A percentile compares a stretch with the other conserved stretches of the same genome.
Conservation (phyloP, 2,888 invertebrate species). For the Diaprepes abbreviatus region DNA sequence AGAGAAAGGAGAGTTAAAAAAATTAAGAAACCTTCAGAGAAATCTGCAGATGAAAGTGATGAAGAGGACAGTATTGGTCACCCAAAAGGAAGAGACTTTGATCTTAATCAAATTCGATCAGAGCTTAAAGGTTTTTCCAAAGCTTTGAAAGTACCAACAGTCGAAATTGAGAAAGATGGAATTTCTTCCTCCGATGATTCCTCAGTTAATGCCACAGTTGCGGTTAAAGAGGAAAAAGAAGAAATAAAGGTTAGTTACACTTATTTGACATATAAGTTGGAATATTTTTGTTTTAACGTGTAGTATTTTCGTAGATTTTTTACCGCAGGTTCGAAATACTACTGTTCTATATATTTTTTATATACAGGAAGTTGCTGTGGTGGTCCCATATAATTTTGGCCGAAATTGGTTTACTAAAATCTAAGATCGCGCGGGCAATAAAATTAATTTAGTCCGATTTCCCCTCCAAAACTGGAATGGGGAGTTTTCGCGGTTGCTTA, state of each 20-base stretch:
- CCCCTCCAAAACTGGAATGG: no score
- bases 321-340: no score
- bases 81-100: slow-evolving; percentile 81
- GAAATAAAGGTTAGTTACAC: slow-evolving; percentile 49
- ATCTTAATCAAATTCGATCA: slow-evolving; percentile 86
- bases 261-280: no score
- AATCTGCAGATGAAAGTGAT: slow-evolving; percentile 68
- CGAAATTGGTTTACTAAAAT: no score
- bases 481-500: no score
- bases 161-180: slow-evolving; percentile 59
- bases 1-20: slow-evolving; percentile 61
- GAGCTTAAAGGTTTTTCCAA: slow-evolving; percentile 86
- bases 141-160: slow-evolving; percentile 64
- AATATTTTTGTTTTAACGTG: no score
- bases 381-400: no score
- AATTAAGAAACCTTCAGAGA: slow-evolving; percentile 66
- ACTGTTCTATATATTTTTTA: no score
- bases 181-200: slow-evolving; percentile 61
- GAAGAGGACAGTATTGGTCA: slow-evolving; percentile 65
- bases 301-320: no score
- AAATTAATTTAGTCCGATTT: no score
- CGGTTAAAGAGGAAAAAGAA: slow-evolving; percentile 47
- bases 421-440: no score
- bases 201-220: slow-evolving; percentile 6
- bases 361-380: no score